Conservation (phyloP, 2,113 vertebrate genomes). For the Poecilia latipinna region DNA sequence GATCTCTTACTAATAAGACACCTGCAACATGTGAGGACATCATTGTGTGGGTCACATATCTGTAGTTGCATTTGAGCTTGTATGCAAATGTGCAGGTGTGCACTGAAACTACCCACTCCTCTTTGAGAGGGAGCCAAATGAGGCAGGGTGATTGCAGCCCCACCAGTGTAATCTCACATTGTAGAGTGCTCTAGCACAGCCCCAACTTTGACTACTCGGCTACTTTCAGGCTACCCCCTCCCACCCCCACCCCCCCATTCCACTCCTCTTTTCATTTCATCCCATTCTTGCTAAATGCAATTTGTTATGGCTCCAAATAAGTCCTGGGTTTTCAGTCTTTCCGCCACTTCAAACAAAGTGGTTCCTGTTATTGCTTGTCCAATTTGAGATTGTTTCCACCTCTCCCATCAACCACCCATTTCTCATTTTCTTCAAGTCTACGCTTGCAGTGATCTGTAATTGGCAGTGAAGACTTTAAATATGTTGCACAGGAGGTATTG, state of each 20-base stretch:
- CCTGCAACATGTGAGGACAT: not conserved
- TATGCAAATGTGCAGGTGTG: slow-evolving; percentile 44
- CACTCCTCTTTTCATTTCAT: slow-evolving; percentile 45
- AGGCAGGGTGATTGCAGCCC: slow-evolving; percentile 65
- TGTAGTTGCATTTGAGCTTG: slow-evolving; percentile 8
- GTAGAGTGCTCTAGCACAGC: slow-evolving; percentile 48
- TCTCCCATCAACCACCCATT: slow-evolving; percentile 6
- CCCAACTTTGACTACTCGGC: slow-evolving; percentile 3
- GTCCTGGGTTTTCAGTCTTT: slow-evolving; percentile 56
- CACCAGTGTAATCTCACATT: slow-evolving; percentile 63
- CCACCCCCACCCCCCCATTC: slow-evolving; percentile 15
- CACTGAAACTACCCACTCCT: slow-evolving; percentile 27
- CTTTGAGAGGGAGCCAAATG: slow-evolving; percentile 50
- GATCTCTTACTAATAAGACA: slow-evolving; percentile 8
- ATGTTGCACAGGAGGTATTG: slow-evolving; percentile 10
- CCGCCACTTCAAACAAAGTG: slow-evolving; percentile 62
- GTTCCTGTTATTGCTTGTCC: slow-evolving; percentile 58
- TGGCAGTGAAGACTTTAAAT: slow-evolving; percentile 13
- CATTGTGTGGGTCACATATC: not conserved
- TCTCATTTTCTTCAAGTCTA: slow-evolving; percentile 39
- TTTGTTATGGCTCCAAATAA: slow-evolving; percentile 73
- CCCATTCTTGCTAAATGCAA: slow-evolving; percentile 69
- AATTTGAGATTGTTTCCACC: slow-evolving; percentile 44
- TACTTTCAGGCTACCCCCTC: slow-evolving; percentile 33
- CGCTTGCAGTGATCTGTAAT: slow-evolving; percentile 32